Percentiles rank a stretch among this genome's conserved stretches.
These are phyloP conservation scores for Eriocheir sinensis DNA, from an alignment of 1,140 invertebrate genomes.

Conservation along the genomic window DNA sequence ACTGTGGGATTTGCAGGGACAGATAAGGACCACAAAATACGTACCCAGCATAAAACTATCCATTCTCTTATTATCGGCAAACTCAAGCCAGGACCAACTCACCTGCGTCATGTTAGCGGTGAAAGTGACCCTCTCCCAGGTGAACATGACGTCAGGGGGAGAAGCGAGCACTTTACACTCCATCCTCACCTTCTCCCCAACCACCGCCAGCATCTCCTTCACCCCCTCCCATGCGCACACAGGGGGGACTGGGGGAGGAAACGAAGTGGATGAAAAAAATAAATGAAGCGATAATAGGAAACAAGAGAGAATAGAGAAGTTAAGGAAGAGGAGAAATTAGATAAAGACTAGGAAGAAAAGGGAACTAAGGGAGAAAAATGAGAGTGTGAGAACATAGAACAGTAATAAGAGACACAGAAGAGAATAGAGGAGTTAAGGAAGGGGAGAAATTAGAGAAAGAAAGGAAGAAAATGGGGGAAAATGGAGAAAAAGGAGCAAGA, in stretches of 20 bases:
- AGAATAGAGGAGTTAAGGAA: no score
- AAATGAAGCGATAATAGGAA: no score
- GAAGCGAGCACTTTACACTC: slow-evolving; percentile 49
- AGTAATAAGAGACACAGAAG: neutral
- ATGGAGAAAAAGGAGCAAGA: neutral
- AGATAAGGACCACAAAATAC: no score
- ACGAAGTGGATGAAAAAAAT: neutral
- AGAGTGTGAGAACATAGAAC: no score
- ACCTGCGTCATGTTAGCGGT: slow-evolving; percentile 51
- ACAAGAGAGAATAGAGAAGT: neutral
- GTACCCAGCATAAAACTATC: no score
- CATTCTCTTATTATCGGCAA: no score
- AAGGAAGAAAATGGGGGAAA: neutral
- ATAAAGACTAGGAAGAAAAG: neutral
- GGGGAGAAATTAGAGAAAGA: neutral
- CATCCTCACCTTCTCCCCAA: slow-evolving; percentile 69
- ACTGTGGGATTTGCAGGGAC: no score
- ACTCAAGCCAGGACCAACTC: neutral
- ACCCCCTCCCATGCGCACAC: slow-evolving; percentile 69
- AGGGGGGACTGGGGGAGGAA: slow-evolving; percentile 43
- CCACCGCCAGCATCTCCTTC: slow-evolving; percentile 61
- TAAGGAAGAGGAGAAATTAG: neutral
- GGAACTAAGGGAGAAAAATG: neutral
- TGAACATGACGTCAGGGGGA: slow-evolving; percentile 59
- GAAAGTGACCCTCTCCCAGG: slow-evolving; percentile 64